Evolutionary conservation across 2,888 invertebrate species (phyloP).

Genomic region (Trachelus tabidus): DNA sequence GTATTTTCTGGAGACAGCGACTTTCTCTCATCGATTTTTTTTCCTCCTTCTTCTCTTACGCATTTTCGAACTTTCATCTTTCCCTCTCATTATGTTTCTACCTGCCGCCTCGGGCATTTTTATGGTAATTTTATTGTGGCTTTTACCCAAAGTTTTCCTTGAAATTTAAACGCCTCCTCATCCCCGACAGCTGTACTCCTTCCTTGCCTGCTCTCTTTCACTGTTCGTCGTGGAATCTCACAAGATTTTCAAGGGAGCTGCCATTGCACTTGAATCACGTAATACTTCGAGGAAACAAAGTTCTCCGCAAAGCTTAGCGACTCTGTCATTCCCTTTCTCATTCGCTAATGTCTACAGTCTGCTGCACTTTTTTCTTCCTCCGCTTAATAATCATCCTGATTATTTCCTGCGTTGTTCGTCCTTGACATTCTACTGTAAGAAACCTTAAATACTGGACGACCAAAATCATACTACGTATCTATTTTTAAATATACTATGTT

Average conservation of each 20-base stretch:
- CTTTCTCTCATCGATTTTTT: neutral
- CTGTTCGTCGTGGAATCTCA: neutral
- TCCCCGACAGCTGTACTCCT: constrained; percentile 4
- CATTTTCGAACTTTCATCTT: neutral
- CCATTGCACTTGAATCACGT: constrained; percentile 12
- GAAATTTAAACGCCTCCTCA: constrained; percentile 19
- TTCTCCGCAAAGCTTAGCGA: constrained; percentile 1
- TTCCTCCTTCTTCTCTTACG: neutral
- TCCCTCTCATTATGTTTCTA: constrained; percentile 12
- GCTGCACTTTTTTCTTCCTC: too few species aligned
- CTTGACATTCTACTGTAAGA: too few species aligned
- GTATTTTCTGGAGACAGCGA: neutral
- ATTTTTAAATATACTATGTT: neutral
- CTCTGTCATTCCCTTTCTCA: neutral
- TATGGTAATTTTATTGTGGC: constrained; percentile 25
- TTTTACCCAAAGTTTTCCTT: constrained; percentile 23
- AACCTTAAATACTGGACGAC: neutral
- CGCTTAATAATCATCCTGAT: too few species aligned
- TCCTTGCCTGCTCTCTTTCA: neutral
- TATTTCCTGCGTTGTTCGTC: too few species aligned
- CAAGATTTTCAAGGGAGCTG: constrained; percentile 13
- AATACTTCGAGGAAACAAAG: constrained; percentile 10
- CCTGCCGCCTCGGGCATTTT: constrained; percentile 18
- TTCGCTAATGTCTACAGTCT: too few species aligned
- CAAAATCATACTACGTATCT: neutral